phyloP scores from a whole-genome alignment of 2,113 vertebrate species.

The Gymnogyps californianus region DNA sequence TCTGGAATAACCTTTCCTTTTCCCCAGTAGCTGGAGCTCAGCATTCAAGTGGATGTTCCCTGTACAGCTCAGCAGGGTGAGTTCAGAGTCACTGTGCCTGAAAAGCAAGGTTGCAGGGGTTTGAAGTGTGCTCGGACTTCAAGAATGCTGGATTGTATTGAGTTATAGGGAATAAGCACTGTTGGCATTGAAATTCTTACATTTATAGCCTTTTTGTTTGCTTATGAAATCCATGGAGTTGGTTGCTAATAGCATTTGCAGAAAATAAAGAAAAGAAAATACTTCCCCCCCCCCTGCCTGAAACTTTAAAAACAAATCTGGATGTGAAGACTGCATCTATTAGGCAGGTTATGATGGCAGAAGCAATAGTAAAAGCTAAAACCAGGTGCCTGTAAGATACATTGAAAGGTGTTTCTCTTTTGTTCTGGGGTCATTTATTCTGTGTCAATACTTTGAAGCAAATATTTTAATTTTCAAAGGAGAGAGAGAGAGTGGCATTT shows the following conservation, averaged over 20 bases:
- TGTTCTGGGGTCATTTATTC: background rate
- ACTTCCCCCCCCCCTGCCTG: rapidly evolving
- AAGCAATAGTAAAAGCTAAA: background rate
- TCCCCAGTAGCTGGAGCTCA: background rate
- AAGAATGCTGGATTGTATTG: background rate
- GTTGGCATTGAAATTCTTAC: background rate
- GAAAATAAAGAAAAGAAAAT: background rate
- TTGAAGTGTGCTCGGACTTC: background rate
- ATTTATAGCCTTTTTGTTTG: background rate
- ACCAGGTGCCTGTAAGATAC: background rate
- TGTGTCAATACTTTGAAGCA: background rate
- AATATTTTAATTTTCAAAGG: background rate
- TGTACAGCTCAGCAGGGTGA: background rate
- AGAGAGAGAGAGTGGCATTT: background rate
- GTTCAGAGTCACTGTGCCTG: background rate
- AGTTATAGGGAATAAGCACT: background rate
- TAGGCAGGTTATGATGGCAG: background rate
- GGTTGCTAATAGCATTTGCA: background rate
- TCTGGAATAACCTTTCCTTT: background rate
- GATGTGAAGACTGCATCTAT: background rate
- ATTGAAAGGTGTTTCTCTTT: background rate
- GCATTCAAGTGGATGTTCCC: background rate
- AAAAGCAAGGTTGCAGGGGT: background rate
- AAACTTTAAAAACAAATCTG: background rate
- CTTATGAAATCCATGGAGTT: background rate